Percentiles rank a stretch among this genome's conserved stretches.
Conservation (phyloP, 2,113 vertebrate genomes). For the Ancistrus triradiatus region DNA sequence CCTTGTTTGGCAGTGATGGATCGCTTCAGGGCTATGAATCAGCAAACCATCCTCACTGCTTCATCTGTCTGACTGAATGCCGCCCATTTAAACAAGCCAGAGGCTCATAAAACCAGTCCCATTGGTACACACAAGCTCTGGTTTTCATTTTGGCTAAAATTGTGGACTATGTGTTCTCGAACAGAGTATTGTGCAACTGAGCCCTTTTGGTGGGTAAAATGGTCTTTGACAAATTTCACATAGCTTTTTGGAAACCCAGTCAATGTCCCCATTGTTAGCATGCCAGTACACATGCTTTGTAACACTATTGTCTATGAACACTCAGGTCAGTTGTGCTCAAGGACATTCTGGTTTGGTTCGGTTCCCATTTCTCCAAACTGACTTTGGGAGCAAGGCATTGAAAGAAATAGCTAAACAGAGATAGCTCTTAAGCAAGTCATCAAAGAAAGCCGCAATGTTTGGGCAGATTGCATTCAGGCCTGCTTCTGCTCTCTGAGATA, state of each 20-base stretch:
- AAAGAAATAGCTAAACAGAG: slow-evolving; percentile 7
- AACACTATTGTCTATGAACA: no score
- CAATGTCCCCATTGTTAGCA: slow-evolving; percentile 6
- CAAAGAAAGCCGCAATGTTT: slow-evolving; percentile 7
- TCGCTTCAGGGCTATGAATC: slow-evolving; percentile 52
- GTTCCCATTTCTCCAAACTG: slow-evolving; percentile 3
- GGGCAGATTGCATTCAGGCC: slow-evolving; percentile 4
- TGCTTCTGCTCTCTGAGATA: slow-evolving; percentile 27
- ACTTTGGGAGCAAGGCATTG: neutral
- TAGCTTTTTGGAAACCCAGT: slow-evolving; percentile 6
- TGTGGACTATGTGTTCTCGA: no score
- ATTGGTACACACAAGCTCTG: neutral
- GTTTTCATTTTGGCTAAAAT: no score
- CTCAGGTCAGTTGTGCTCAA: no score
- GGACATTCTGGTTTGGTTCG: no score
- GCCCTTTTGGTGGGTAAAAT: neutral
- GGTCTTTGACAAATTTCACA: neutral
- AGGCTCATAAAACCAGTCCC: neutral
- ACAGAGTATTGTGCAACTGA: no score
- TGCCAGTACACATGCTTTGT: slow-evolving; percentile 11
- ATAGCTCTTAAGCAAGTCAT: slow-evolving; percentile 9
- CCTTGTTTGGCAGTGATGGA: slow-evolving; percentile 10
- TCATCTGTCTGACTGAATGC: neutral
- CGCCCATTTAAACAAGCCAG: slow-evolving; percentile 12
- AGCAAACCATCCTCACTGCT: slow-evolving; percentile 25